Conservation (phyloP, 2,797 vertebrate genomes). For the Pseudochromis fuscus region DNA sequence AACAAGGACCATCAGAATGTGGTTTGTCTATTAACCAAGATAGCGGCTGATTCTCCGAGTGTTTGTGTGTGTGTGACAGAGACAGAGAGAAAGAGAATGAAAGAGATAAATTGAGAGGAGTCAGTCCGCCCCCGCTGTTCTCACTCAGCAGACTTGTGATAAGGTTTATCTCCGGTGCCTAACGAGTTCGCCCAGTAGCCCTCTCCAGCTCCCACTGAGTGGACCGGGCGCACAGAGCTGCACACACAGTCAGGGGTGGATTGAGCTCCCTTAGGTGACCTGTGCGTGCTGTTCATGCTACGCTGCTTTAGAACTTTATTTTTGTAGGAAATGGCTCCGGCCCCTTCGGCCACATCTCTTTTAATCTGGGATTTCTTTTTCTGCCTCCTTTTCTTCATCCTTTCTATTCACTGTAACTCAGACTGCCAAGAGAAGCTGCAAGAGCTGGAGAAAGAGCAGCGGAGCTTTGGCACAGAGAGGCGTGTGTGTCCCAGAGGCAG, state of each 20-base stretch:
- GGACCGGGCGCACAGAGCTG: conserved; percentile 38
- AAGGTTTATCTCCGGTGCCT: conserved; percentile 78
- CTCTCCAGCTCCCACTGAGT: conserved; percentile 56
- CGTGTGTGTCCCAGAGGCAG: conserved; percentile 72
- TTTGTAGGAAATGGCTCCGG: conserved; percentile 68
- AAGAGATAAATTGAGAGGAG: conserved; percentile 70
- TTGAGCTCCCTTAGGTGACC: conserved; percentile 70
- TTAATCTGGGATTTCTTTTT: conserved; percentile 75
- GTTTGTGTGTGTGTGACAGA: conserved; percentile 24
- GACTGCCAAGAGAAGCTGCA: conserved; percentile 75
- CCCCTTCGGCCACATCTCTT: conserved; percentile 76
- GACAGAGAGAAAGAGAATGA: conserved; percentile 46
- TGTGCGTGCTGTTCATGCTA: conserved; percentile 67
- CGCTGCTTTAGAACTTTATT: conserved; percentile 73
- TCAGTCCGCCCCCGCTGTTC: conserved; percentile 66
- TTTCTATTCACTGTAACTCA: conserved; percentile 76
- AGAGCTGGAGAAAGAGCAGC: conserved; percentile 71
- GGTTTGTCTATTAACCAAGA: conserved; percentile 66
- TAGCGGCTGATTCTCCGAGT: conserved; percentile 29
- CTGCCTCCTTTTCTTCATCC: conserved; percentile 69
- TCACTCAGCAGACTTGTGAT: conserved; percentile 74
- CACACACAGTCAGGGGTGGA: conserved; percentile 46
- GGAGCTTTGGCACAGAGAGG: conserved; percentile 75
- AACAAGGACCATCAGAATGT: conserved; percentile 63
- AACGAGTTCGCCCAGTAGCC: conserved; percentile 72